Percentiles rank a stretch among this genome's conserved stretches.
phyloP scores from a whole-genome alignment of 2,797 vertebrate species.

The Coreius guichenoti region DNA sequence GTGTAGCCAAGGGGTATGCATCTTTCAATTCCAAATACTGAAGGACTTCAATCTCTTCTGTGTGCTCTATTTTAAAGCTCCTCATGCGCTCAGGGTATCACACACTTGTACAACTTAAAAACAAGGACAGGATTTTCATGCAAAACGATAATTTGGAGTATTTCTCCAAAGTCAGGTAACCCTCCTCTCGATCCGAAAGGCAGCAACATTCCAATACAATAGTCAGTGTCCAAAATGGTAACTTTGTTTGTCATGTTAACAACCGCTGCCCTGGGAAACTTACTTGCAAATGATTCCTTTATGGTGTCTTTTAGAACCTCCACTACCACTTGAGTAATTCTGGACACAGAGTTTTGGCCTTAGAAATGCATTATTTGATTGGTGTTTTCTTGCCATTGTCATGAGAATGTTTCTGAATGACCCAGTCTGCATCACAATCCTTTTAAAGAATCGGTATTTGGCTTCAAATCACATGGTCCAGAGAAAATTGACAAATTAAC shows the following conservation, averaged over 20 bases:
- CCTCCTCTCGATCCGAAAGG: constrained; percentile 47
- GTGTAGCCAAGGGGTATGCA: constrained; percentile 32
- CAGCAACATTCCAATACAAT: constrained; percentile 53
- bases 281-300: too few species aligned
- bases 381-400: constrained; percentile 38
- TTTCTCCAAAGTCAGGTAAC: constrained; percentile 56
- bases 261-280: too few species aligned
- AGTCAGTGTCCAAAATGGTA: constrained; percentile 37
- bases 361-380: constrained; percentile 42
- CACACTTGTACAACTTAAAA: constrained; percentile 43
- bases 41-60: constrained; percentile 31
- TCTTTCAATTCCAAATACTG: constrained; percentile 31
- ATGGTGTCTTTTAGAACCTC: too few species aligned
- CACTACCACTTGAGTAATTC: too few species aligned
- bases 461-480: constrained; percentile 5
- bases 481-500: too few species aligned
- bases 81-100: constrained; percentile 46
- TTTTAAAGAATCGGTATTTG: constrained; percentile 15
- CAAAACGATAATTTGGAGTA: constrained; percentile 55
- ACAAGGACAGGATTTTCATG: constrained; percentile 41
- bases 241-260: constrained; percentile 49
- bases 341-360: too few species aligned
- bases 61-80: constrained; percentile 44
- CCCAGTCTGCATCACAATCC: constrained; percentile 2
- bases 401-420: constrained; percentile 13